Conservation (phyloP, 2,113 vertebrate genomes). For the Gnathonemus echidnorhynchus region DNA sequence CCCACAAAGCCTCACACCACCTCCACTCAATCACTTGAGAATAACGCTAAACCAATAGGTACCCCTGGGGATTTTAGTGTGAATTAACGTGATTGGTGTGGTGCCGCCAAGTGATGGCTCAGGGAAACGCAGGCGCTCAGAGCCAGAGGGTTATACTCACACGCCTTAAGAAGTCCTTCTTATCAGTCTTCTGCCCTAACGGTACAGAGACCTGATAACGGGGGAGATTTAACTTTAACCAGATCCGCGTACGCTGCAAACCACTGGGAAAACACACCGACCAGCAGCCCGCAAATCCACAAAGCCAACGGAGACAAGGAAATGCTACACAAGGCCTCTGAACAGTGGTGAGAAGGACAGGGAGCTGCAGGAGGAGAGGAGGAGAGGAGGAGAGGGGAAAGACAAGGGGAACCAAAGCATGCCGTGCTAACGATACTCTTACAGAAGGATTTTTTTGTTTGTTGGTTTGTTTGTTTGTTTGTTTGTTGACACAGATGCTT, state of each 20-base stretch:
- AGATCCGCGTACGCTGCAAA: not conserved
- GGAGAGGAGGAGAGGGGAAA: not conserved
- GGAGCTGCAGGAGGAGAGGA: not conserved
- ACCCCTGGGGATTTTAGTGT: not conserved
- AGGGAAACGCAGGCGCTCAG: not conserved
- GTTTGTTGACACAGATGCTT: not conserved
- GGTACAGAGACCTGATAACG: not conserved
- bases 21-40: not conserved
- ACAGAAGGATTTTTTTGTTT: not conserved
- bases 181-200: not conserved
- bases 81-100: not conserved
- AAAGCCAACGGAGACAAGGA: not conserved
- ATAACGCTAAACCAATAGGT: not conserved
- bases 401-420: not conserved
- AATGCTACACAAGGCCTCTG: not conserved
- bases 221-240: not conserved
- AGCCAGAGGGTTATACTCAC: not conserved
- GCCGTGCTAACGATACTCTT: not conserved
- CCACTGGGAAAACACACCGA: not conserved
- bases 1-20: not conserved
- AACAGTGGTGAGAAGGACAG: not conserved
- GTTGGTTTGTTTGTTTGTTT: not conserved
- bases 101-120: not conserved
- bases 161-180: not conserved
- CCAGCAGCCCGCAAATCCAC: not conserved